phyloP scores from a whole-genome alignment of 2,113 vertebrate species.

The Muscicapa adusta region DNA sequence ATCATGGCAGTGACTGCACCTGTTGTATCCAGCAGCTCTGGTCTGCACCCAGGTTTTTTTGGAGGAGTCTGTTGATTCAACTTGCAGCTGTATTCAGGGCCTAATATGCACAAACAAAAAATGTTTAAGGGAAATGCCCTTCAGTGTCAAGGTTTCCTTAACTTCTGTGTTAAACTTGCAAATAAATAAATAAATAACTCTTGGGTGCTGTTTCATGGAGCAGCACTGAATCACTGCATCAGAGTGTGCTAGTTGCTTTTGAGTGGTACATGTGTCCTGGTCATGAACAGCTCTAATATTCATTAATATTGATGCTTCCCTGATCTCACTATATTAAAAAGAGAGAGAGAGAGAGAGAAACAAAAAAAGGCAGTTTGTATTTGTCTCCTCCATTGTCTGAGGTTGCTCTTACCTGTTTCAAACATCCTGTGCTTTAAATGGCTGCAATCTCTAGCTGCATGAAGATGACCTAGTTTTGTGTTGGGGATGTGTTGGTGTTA shows the following conservation, averaged over 20 bases:
- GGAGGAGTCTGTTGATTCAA: not conserved
- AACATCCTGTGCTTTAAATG: not conserved
- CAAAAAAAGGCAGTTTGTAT: not conserved
- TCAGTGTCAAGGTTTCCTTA: not conserved
- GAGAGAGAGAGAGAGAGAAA: too few species aligned
- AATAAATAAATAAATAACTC: constrained; percentile 28
- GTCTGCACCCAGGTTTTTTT: not conserved
- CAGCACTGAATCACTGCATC: not conserved
- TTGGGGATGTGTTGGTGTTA: not conserved
- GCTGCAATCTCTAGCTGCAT: not conserved
- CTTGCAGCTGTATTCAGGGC: not conserved
- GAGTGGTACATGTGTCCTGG: not conserved
- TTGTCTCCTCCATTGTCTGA: not conserved
- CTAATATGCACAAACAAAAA: not conserved
- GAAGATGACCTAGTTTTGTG: not conserved
- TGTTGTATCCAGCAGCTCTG: not conserved
- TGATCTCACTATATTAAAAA: not conserved
- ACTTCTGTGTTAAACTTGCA: not conserved
- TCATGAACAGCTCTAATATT: not conserved
- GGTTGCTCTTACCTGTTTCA: not conserved
- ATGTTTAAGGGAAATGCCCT: not conserved
- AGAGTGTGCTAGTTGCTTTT: not conserved
- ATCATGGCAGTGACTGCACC: not conserved
- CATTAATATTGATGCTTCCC: not conserved
- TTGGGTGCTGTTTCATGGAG: not conserved